phyloP scores from a whole-genome alignment of 2,113 vertebrate genomes.

The Camelus bactrianus region DNA sequence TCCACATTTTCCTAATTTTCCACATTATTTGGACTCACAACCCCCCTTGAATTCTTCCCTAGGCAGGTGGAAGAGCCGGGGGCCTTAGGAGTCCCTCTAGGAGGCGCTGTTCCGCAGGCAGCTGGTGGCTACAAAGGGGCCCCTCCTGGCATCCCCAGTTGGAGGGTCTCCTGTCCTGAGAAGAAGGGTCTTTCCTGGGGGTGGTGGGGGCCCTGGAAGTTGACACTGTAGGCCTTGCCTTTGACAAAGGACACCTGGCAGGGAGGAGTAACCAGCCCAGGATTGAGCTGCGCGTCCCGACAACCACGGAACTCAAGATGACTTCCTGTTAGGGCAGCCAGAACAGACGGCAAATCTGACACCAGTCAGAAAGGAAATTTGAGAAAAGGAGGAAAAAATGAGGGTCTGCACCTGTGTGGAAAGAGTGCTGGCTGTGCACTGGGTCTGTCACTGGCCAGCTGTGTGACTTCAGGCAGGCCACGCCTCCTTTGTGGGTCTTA shows the following conservation, averaged over 20 bases:
- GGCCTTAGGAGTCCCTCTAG: too few species aligned
- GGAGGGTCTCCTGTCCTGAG: not conserved
- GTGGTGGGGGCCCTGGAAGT: not conserved
- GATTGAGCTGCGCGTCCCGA: rapidly evolving
- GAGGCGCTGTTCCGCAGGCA: not conserved
- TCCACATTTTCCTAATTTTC: not conserved
- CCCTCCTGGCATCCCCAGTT: not conserved
- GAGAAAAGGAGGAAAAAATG: not conserved
- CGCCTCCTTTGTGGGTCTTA: not conserved
- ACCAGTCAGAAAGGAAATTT: not conserved
- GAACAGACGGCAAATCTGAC: not conserved
- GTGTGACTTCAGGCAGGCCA: not conserved
- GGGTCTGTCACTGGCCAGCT: not conserved
- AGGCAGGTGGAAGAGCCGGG: not conserved
- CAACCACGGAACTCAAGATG: not conserved
- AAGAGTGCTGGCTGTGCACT: rapidly evolving
- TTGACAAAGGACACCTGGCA: not conserved
- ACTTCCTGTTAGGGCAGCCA: too few species aligned
- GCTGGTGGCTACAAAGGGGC: rapidly evolving
- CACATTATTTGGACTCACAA: not conserved
- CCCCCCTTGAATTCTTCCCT: rapidly evolving
- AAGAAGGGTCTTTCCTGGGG: not conserved
- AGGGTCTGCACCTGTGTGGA: not conserved
- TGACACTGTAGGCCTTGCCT: not conserved
- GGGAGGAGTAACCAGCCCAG: not conserved